A percentile compares a stretch with the other conserved stretches of the same genome.
Evolutionary conservation across 2,113 vertebrate species (phyloP).

Genomic region (Scophthalmus maximus): DNA sequence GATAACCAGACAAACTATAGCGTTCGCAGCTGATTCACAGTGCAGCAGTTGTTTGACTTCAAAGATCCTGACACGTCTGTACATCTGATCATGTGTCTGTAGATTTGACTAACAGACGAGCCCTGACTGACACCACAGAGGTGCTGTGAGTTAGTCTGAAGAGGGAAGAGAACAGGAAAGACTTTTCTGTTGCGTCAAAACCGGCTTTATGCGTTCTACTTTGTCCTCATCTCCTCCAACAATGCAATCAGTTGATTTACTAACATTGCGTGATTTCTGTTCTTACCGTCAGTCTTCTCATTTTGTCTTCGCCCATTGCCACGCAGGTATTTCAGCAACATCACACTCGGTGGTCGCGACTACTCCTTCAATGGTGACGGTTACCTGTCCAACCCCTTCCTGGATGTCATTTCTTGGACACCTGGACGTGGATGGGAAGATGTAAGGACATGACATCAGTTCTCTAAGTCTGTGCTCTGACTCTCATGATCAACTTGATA

Average conservation of each 20-base stretch:
- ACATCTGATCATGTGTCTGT: conserved; percentile 67
- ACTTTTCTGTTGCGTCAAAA: conserved; percentile 35
- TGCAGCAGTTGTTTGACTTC: conserved; percentile 62
- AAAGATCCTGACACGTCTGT: conserved; percentile 60
- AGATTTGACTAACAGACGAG: conserved; percentile 66
- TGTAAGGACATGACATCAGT: conserved; percentile 82
- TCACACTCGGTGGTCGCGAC: conserved; percentile 92
- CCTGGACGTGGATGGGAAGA: conserved; percentile 94
- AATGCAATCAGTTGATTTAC: conserved; percentile 10
- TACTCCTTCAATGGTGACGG: conserved; percentile 94
- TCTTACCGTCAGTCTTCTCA: conserved; percentile 1
- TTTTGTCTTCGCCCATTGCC: conserved; percentile 3
- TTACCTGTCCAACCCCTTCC: conserved; percentile 92
- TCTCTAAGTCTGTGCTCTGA: conserved; percentile 5
- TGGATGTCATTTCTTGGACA: conserved; percentile 93
- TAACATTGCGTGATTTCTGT: conserved; percentile 15
- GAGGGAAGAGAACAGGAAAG: conserved; percentile 12
- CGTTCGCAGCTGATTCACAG: conserved; percentile 37
- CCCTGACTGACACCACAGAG: conserved; percentile 42
- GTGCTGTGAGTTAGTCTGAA: conserved; percentile 51
- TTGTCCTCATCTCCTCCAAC: conserved; percentile 6
- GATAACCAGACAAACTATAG: conserved; percentile 61
- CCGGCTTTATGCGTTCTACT: neutral
- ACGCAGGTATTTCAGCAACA: conserved; percentile 93
- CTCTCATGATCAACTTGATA: neutral